These are phyloP conservation scores for Puntigrus tetrazona DNA, from an alignment of 2,113 vertebrate genomes.

Conservation along the genomic window DNA sequence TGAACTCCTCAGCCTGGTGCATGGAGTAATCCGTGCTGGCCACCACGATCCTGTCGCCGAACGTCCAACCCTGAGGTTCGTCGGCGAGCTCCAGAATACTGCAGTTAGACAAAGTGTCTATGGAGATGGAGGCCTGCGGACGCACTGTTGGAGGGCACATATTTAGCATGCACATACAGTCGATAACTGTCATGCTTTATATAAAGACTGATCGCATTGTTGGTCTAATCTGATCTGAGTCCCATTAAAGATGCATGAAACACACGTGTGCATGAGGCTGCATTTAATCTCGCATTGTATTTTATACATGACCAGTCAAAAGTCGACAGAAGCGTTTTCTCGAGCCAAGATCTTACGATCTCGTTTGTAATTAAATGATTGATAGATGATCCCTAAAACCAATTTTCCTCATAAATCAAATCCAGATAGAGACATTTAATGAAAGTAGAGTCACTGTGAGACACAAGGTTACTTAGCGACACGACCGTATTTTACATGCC, in stretches of 20 bases:
- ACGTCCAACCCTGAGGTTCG: conserved; percentile 83
- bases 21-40: conserved; percentile 98
- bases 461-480: background rate
- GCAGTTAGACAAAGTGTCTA: conserved; percentile 73
- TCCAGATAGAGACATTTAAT: background rate
- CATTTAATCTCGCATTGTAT: background rate
- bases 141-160: conserved; percentile 73
- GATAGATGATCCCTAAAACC: background rate
- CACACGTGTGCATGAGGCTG: background rate
- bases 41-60: conserved; percentile 85
- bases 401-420: background rate
- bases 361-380: background rate
- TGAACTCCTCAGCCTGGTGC: conserved; percentile 96
- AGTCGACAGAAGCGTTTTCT: background rate
- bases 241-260: conserved; percentile 5
- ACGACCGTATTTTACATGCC: background rate
- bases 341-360: background rate
- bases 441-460: background rate
- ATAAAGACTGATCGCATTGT: background rate
- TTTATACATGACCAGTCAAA: background rate
- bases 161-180: background rate
- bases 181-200: background rate
- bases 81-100: conserved; percentile 85
- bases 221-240: conserved; percentile 6
- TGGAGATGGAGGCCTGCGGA: conserved; percentile 84